Base-by-base conservation (phyloP, 2,888 invertebrate species). In the Lithophane socia region DNA sequence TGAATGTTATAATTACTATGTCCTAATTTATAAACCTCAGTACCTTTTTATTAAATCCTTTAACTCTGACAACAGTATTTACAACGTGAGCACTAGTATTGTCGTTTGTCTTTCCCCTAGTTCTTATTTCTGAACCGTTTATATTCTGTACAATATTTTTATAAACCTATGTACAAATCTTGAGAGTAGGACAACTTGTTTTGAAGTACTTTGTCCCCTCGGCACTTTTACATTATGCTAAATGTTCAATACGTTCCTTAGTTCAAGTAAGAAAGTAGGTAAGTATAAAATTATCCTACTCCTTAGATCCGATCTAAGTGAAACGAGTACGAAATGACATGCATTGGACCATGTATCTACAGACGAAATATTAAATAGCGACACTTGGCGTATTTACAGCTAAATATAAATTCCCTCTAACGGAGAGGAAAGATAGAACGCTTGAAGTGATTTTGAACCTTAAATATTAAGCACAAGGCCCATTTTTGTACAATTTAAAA, bases 61-160 rank as follows among this genome's bases (percentile, higher is more conserved):
- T 89, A 91, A 87, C 80, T 90, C 88, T 90, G 93, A 90, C 90
- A 92, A 90, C 90, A 92, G 90, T 94, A 95, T 95, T 87, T 95
- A 95, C 94, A 94, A 87, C 85, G 89, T 93, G 94, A 95, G 95
- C 94, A 93, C 94, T 94, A 92, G 94, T 95, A 95, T 95, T 95
- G 95, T 95, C 95, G 93, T 90, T 90, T 92, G 92, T 94, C 93
- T 92, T 93, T 90, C 91, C 88, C 84, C 87, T 86, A 91, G 87
- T 90, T 91, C 88, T 90, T 88, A 87, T 83, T 75, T 88, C 88
- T 88, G 90, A 89, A 90, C 85, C 86, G 86, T 86, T 83, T 76
- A 79, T 66, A 87, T 80, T 86, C 89, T 91, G 88, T 92, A 92
- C 89, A 91, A 83, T 82, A 88, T 80, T 84, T 89, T 86, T 84